Percentiles rank a stretch among this genome's conserved stretches.
These are phyloP conservation scores for Henicopernis longicauda DNA, from an alignment of 2,113 vertebrate genomes.

Conservation along the genomic window DNA sequence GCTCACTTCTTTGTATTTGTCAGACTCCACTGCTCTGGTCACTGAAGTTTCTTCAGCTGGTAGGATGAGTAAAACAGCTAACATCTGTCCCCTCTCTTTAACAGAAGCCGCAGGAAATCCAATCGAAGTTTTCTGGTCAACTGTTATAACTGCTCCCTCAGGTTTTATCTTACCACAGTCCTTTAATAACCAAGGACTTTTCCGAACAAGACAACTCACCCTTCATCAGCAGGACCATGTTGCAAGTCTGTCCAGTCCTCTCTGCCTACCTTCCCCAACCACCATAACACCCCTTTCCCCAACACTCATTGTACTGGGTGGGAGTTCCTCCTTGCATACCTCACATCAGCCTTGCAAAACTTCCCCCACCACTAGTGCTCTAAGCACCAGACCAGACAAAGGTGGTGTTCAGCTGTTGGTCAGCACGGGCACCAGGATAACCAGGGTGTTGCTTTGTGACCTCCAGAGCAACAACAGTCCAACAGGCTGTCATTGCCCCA, in stretches of 20 bases:
- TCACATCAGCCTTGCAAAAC: not conserved
- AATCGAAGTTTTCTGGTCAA: not conserved
- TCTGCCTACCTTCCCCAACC: not conserved
- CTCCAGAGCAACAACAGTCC: not conserved
- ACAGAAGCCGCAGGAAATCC: not conserved
- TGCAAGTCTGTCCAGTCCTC: not conserved
- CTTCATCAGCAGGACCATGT: not conserved
- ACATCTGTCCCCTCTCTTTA: not conserved
- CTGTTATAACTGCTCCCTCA: not conserved
- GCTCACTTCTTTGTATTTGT: not conserved
- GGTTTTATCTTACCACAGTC: not conserved
- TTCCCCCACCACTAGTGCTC: not conserved
- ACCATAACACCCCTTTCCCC: not conserved
- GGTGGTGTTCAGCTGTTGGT: not conserved
- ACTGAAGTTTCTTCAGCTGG: not conserved
- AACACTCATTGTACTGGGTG: fast-evolving
- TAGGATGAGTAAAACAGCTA: not conserved
- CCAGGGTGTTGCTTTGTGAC: too few relatives aligned
- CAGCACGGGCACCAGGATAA: not conserved
- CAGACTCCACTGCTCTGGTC: not conserved
- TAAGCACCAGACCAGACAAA: not conserved
- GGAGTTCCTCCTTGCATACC: not conserved
- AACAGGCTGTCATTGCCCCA: not conserved
- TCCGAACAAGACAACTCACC: not conserved
- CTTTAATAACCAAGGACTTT: not conserved